Base-by-base conservation (phyloP, 1,140 invertebrate species). In the Drosophila nannoptera region DNA sequence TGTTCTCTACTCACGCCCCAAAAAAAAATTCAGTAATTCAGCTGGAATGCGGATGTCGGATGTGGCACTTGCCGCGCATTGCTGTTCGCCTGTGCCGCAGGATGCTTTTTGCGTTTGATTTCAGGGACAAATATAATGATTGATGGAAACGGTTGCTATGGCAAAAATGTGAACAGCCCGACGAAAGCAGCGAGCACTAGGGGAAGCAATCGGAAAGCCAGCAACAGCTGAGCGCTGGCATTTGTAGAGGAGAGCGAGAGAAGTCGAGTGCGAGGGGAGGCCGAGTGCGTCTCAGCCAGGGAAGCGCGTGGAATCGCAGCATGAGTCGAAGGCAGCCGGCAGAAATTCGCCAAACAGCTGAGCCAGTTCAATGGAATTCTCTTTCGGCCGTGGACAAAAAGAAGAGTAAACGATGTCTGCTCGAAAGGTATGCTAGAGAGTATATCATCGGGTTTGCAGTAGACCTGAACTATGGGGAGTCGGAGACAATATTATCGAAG, bases 71-170 rank as follows among this genome's bases (percentile, higher is more conserved):
- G 56, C 67, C 45, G 46, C 52, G 43, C 43, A 9, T 46, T 72
- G 42, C 86, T 88, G 86, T 40, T 76, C 48, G 69, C 86, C 86
- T 75, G 70, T 48, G 70, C 38, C 46, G 40, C 43, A 82, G 75
- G 81, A 88, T 88, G 87, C 86, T 88, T 88, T 88, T 88, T 88
- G 81, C 77, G 87, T 88, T 88, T 88, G 86, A 88, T 88, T 88
- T 88, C 86, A 88, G 86, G 81, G 86, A 88, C 86, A 88, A 86
- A 83, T 88, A 71, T 77, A 75, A 88, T 88, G 86, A 87, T 87
- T 87, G 82, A 87, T 87, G 72, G 74, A 46, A 54, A 22, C 69
- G 45, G 78, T 82, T 82, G 78, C 77, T 72, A 82, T 77, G 82
- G 82, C 82, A 48, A 75, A 80, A 76, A 74, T 84, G 12, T 45